These are phyloP conservation scores for Drosophila barbarae DNA, from an alignment of 2,888 invertebrate species.

Conservation along the genomic window DNA sequence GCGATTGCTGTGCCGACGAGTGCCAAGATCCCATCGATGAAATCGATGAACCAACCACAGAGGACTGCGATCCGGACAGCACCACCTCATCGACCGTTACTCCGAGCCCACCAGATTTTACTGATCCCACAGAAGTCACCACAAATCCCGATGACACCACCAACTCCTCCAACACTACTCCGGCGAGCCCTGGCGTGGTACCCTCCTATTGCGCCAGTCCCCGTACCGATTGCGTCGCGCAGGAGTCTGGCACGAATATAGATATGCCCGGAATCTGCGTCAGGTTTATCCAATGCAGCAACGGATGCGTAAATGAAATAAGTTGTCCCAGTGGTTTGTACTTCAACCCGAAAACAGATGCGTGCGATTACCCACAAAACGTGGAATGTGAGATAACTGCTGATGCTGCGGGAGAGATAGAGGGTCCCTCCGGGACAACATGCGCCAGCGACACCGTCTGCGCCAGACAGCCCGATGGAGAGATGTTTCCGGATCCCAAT, in stretches of 20 bases:
- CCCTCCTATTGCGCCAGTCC: slow-evolving; percentile 44
- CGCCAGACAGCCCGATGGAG: slow-evolving; percentile 43
- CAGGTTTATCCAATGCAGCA: slow-evolving; percentile 58
- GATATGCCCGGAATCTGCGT: slow-evolving; percentile 53
- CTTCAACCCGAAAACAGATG: slow-evolving; percentile 42
- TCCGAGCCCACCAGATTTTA: slow-evolving; percentile 14
- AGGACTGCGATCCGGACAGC: slow-evolving; percentile 2
- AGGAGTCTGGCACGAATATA: slow-evolving; percentile 23
- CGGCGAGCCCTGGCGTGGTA: slow-evolving; percentile 10
- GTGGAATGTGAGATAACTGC: slow-evolving; percentile 55
- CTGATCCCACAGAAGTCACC: slow-evolving; percentile 1
- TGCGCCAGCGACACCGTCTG: slow-evolving; percentile 47
- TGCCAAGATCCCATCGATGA: slow-evolving; percentile 24
- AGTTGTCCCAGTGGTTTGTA: slow-evolving; percentile 64
- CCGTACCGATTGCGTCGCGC: slow-evolving; percentile 32
- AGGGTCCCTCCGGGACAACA: slow-evolving; percentile 61
- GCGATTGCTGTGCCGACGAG: slow-evolving; percentile 55
- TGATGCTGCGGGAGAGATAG: slow-evolving; percentile 24
- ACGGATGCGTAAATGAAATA: slow-evolving; percentile 43
- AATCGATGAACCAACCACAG: slow-evolving; percentile 18
- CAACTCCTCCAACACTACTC: slow-evolving; percentile 16
- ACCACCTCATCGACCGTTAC: slow-evolving; percentile 12
- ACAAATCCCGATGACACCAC: not conserved
- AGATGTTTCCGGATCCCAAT: slow-evolving; percentile 32
- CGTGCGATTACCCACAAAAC: slow-evolving; percentile 50